These are phyloP conservation scores for Lynx canadensis DNA, from an alignment of 2,113 vertebrate genomes.

Conservation along the genomic window DNA sequence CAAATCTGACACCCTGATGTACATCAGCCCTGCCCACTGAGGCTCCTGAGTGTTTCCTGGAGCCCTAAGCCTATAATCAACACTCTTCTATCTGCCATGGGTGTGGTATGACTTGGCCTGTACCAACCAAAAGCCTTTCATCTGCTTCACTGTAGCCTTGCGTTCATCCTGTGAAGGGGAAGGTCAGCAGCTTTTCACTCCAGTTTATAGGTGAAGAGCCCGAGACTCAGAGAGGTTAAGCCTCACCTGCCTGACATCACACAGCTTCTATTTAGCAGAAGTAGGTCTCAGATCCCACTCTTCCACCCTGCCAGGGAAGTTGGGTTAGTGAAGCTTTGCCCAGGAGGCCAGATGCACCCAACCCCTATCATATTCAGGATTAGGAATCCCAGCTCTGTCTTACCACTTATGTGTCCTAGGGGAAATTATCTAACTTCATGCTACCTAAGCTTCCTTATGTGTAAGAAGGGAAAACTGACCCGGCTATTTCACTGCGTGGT, in stretches of 20 bases:
- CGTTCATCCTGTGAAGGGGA: background rate
- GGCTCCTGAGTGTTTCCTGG: background rate
- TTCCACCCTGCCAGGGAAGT: background rate
- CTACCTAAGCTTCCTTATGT: background rate
- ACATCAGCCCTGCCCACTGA: background rate
- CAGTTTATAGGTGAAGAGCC: background rate
- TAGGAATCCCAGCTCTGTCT: background rate
- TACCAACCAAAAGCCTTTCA: background rate
- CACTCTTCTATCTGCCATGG: background rate
- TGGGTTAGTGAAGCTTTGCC: background rate
- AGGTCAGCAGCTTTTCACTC: background rate
- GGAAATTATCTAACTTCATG: background rate
- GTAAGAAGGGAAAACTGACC: background rate
- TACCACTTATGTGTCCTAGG: background rate
- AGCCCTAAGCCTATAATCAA: background rate
- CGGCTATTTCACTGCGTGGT: background rate
- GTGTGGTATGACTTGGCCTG: background rate
- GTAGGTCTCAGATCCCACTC: background rate
- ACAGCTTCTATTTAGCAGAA: conserved; percentile 33
- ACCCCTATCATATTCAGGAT: background rate
- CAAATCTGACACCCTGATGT: background rate
- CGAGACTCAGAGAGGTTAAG: conserved; percentile 11
- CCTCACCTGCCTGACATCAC: background rate
- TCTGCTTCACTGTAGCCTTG: background rate
- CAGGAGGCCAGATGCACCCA: background rate